Conservation (phyloP, 1,140 invertebrate species). For the Heliconius hewitsoni region DNA sequence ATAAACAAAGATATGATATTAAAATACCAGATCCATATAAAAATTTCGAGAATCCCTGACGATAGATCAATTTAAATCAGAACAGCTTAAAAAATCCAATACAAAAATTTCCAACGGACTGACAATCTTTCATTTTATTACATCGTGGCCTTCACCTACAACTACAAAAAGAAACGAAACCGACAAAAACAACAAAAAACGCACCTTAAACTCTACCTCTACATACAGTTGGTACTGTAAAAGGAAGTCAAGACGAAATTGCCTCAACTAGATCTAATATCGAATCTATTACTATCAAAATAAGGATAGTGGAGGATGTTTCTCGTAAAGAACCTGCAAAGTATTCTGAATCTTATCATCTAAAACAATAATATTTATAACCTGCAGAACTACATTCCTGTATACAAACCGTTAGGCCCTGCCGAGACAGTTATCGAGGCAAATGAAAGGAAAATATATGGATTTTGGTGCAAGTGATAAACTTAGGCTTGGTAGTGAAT, state of each 20-base stretch:
- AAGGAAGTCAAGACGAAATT: background rate
- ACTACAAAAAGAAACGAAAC: slow-evolving; percentile 2
- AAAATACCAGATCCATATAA: too few species aligned
- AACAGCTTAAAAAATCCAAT: background rate
- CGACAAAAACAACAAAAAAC: background rate
- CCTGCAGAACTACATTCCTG: slow-evolving; percentile 31
- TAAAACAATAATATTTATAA: slow-evolving; percentile 28
- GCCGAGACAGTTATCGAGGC: slow-evolving; percentile 47
- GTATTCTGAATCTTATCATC: slow-evolving; percentile 33
- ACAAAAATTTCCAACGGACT: background rate
- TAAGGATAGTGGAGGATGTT: background rate
- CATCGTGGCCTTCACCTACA: slow-evolving; percentile 23
- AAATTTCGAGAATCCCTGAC: too few species aligned
- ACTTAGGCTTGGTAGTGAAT: background rate
- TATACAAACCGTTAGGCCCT: slow-evolving; percentile 34
- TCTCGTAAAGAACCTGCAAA: background rate
- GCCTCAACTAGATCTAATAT: background rate
- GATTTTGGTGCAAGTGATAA: slow-evolving; percentile 8
- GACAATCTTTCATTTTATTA: background rate
- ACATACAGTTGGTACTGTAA: background rate
- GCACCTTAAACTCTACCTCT: background rate
- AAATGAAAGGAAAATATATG: slow-evolving; percentile 62
- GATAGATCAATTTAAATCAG: background rate
- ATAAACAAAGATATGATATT: too few species aligned
- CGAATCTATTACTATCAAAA: background rate